Base-by-base conservation (phyloP, 2,797 vertebrate species). In the Nothura maculosa region DNA sequence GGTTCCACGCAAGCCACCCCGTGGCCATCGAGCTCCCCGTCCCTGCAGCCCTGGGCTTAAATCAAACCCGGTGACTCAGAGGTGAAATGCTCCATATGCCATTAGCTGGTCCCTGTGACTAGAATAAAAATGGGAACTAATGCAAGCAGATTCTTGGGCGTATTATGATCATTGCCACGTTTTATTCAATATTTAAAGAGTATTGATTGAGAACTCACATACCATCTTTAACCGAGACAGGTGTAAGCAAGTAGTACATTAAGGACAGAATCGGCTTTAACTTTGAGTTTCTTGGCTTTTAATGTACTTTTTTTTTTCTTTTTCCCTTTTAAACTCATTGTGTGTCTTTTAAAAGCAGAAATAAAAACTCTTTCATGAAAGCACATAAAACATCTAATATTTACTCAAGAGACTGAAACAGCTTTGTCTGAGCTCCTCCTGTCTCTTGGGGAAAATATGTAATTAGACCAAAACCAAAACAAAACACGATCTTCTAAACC, bases 401-500 rank as follows among this genome's bases (percentile, higher is more conserved):
- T 97, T 95, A 91, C 97, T 94, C 96, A 74, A n/a, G 97, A 96
- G 96, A 86, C 88, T 90, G 77, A 78, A 95, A 93, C 96, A 96
- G 95, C 96, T 97, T 96, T 96, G 96, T 95, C 93, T 85, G 95
- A 96, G 95, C 91, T 94, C 87, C 81, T 91, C 50, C 81, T 84
- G 43, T 75, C 97, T 94, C 97, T 81, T 79, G 89, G 95, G 93
- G 60, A 86, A 96, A 85, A 83, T 85, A 90, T 77, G 87, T 87
- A 97, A 98, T 98, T 96, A 97, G 96, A 96, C 96, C 95, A 84
- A 97, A 97, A 94, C 92, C 97, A 97, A 97, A 97, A 94, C 94
- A 97, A 93, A 96, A 94, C 97, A 88, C 47, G 4, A n/a, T 93
- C 45, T 87, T 52, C 81, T 88, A 78, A 94, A 79, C 96, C 93